Conservation (phyloP, 2,113 vertebrate genomes). For the Acanthochromis polyacanthus region DNA sequence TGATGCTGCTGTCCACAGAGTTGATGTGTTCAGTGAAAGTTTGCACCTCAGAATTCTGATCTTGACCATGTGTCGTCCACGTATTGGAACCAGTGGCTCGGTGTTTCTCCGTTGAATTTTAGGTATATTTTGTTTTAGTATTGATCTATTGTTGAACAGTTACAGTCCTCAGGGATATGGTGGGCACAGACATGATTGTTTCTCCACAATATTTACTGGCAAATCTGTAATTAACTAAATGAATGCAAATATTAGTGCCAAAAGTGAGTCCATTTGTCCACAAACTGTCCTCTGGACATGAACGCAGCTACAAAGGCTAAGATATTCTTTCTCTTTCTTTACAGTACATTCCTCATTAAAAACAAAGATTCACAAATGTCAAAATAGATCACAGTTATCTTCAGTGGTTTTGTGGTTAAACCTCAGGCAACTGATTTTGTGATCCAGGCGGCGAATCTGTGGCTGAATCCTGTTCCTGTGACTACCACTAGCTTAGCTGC, state of each 20-base stretch:
- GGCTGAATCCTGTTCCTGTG: not conserved
- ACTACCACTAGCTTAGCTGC: not conserved
- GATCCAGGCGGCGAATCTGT: slow-evolving; percentile 19
- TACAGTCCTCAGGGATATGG: not conserved
- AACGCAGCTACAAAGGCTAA: not conserved
- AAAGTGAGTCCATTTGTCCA: not conserved
- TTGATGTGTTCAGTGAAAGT: no score
- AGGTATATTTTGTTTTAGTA: not conserved
- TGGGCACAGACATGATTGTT: not conserved
- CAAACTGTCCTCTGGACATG: slow-evolving; percentile 22
- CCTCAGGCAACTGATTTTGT: not conserved
- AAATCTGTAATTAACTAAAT: slow-evolving; percentile 40
- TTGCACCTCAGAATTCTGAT: no score
- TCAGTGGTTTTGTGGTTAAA: slow-evolving; percentile 15
- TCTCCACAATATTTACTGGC: slow-evolving; percentile 33
- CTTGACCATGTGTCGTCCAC: no score
- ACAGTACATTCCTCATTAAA: slow-evolving; percentile 16
- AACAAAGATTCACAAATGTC: slow-evolving; percentile 27
- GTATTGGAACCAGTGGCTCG: no score
- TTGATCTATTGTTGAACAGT: slow-evolving; percentile 14
- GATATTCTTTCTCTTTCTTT: slow-evolving; percentile 16
- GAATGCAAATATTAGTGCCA: slow-evolving; percentile 49
- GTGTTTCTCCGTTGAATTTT: no score
- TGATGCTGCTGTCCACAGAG: no score
- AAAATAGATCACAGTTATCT: slow-evolving; percentile 13